phyloP scores from a whole-genome alignment of 2,797 vertebrate species.

The Halcyon badia region DNA sequence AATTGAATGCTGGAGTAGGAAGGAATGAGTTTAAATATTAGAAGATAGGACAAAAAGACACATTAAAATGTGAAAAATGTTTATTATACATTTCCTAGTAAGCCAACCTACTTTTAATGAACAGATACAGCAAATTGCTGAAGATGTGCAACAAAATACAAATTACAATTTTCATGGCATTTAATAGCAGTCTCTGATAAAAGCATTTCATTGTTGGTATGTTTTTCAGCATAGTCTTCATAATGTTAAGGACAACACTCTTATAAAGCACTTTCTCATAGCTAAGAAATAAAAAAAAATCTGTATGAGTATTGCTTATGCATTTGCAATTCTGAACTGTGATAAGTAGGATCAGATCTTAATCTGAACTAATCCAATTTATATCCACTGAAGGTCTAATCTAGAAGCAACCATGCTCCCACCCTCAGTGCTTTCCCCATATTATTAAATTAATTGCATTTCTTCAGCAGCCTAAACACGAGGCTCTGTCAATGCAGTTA shows the following conservation, averaged over 20 bases:
- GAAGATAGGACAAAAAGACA: constrained; percentile 28
- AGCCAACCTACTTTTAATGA: constrained; percentile 32
- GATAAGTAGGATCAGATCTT: constrained; percentile 19
- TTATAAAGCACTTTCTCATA: constrained; percentile 21
- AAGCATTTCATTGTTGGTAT: not conserved
- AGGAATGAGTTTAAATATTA: constrained; percentile 13
- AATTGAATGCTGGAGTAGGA: not conserved
- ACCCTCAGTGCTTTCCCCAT: not conserved
- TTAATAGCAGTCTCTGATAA: constrained; percentile 41
- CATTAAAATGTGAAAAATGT: constrained; percentile 6
- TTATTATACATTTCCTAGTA: constrained; percentile 46
- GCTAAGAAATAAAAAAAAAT: constrained; percentile 41
- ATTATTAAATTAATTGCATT: constrained; percentile 3
- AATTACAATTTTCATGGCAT: constrained; percentile 39
- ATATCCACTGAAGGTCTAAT: not conserved
- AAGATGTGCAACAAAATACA: constrained; percentile 21
- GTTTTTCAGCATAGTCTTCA: constrained; percentile 13
- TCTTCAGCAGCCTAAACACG: not conserved
- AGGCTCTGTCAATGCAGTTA: not conserved
- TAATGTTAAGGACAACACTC: constrained; percentile 7
- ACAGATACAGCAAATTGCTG: constrained; percentile 31
- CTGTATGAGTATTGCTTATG: constrained; percentile 22
- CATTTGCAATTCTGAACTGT: not conserved
- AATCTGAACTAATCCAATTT: constrained; percentile 24
- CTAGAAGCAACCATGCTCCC: not conserved